A percentile compares a stretch with the other conserved stretches of the same genome.
Evolutionary conservation across 2,888 invertebrate genomes (phyloP).

Genomic region (Rhagium mordax): DNA sequence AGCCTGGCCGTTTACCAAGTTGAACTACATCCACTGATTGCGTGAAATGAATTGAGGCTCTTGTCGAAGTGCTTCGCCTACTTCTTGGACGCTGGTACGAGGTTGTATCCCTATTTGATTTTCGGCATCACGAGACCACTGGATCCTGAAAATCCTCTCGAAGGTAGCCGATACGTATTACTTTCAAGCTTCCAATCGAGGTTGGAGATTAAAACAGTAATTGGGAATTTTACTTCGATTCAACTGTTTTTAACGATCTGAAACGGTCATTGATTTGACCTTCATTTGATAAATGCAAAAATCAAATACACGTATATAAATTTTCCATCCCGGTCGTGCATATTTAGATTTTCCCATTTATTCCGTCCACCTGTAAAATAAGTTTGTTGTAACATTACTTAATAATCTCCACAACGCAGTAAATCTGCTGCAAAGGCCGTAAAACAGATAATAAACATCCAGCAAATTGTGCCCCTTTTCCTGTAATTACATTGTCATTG

Average conservation of each 20-base stretch:
- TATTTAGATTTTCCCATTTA: too few species aligned
- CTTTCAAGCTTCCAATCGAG: too few species aligned
- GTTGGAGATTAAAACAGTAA: too few species aligned
- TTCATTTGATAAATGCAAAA: too few species aligned
- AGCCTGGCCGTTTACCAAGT: slow-evolving; percentile 46
- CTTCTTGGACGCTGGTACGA: slow-evolving; percentile 18
- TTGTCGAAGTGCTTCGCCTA: slow-evolving; percentile 36
- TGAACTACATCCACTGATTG: slow-evolving; percentile 48
- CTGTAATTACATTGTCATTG: background rate
- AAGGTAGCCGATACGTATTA: background rate
- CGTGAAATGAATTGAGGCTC: slow-evolving; percentile 43
- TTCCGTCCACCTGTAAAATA: too few species aligned
- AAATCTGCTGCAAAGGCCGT: background rate
- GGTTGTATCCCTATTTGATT: slow-evolving; percentile 18
- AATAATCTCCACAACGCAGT: background rate
- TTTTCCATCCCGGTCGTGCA: too few species aligned
- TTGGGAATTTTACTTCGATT: too few species aligned
- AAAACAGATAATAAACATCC: background rate
- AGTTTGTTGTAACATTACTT: background rate
- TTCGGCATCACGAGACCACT: background rate
- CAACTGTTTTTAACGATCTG: too few species aligned
- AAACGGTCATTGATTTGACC: too few species aligned
- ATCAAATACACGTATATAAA: too few species aligned
- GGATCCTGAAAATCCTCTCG: background rate
- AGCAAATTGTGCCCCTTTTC: background rate